Evolutionary conservation across 1,140 invertebrate species (phyloP).

Genomic region (Apis dorsata): DNA sequence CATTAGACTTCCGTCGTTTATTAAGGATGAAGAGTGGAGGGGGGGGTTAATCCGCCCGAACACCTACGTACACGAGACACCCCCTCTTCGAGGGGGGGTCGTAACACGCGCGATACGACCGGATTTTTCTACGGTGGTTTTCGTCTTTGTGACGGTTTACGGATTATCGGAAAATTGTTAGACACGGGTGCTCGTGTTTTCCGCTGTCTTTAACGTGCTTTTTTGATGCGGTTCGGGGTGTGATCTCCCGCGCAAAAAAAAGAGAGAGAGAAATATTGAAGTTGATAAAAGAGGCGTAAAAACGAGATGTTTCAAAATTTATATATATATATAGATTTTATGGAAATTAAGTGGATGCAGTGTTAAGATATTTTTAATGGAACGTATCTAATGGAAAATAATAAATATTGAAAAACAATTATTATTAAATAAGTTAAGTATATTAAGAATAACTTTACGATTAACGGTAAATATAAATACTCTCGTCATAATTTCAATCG

Average conservation of each 20-base stretch:
- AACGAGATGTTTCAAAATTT: too few species aligned
- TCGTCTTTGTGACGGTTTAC: constrained; percentile 26
- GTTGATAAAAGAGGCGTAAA: constrained; percentile 2
- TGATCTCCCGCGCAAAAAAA: not conserved
- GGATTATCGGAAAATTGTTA: constrained; percentile 44
- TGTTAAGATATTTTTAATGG: too few species aligned
- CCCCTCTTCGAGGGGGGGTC: not conserved
- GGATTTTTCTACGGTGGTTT: constrained; percentile 27
- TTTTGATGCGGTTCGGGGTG: not conserved
- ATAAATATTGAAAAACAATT: too few species aligned
- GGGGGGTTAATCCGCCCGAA: constrained; percentile 47
- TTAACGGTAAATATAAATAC: too few species aligned
- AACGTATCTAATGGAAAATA: too few species aligned
- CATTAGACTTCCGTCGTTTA: constrained; percentile 64
- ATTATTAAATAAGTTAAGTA: too few species aligned
- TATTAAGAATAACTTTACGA: too few species aligned
- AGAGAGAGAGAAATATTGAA: not conserved
- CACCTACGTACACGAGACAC: constrained; percentile 30
- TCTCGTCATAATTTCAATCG: too few species aligned
- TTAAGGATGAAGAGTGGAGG: constrained; percentile 53
- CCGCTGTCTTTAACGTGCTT: constrained; percentile 27
- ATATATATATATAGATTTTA: too few species aligned
- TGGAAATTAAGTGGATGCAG: too few species aligned
- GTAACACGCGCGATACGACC: not conserved
- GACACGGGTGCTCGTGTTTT: constrained; percentile 24